These are phyloP conservation scores for Xylophagus ater DNA, from an alignment of 2,888 invertebrate species.

Conservation along the genomic window DNA sequence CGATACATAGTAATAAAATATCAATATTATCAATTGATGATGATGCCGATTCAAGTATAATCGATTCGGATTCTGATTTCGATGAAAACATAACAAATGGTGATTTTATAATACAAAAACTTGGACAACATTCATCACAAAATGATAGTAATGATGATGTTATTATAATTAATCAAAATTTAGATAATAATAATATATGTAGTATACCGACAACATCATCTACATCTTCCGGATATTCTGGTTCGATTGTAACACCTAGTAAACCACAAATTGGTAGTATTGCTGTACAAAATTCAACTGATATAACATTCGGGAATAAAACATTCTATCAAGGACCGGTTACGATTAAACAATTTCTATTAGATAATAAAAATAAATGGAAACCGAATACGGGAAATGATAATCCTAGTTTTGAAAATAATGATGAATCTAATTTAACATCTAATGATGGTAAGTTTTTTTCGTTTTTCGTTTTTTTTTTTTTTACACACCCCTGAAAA, in stretches of 20 bases:
- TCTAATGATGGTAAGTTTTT: constrained; percentile 12
- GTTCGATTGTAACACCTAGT: neutral
- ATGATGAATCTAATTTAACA: too few species aligned
- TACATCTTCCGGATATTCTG: too few species aligned
- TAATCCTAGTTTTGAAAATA: constrained; percentile 25
- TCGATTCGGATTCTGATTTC: constrained; percentile 32
- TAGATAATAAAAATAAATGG: constrained; percentile 31
- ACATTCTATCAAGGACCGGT: constrained; percentile 69
- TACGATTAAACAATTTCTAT: constrained; percentile 61
- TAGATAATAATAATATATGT: neutral
- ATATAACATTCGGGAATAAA: constrained; percentile 66
- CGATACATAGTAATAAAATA: constrained; percentile 21
- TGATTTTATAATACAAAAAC: constrained; percentile 31
- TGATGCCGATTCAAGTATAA: constrained; percentile 32
- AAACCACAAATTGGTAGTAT: constrained; percentile 48
- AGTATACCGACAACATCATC: too few species aligned
- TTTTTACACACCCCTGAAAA: too few species aligned
- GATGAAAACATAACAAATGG: constrained; percentile 22
- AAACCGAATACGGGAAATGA: constrained; percentile 25
- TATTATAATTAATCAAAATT: constrained; percentile 11
- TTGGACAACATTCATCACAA: constrained; percentile 29
- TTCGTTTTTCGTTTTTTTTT: too few species aligned
- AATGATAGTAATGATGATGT: constrained; percentile 10
- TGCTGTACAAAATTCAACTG: constrained; percentile 53
- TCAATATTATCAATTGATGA: constrained; percentile 33